Conservation (phyloP, 1,140 invertebrate genomes). For the Lysiphlebus fabarum region DNA sequence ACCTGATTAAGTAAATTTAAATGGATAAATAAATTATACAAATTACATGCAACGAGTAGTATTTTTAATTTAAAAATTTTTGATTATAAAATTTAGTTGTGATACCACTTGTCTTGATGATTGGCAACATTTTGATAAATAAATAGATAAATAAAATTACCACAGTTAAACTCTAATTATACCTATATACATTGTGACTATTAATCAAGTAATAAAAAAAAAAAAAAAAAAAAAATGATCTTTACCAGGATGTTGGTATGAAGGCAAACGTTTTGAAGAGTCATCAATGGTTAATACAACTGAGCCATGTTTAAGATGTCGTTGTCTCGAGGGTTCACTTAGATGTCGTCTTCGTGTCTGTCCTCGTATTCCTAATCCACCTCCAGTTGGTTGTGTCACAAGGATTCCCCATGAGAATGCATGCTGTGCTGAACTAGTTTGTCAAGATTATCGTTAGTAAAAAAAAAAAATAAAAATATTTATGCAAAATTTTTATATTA, state of each 20-base stretch:
- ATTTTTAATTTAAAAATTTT: too few species aligned
- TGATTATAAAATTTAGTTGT: too few species aligned
- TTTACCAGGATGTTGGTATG: conserved; percentile 64
- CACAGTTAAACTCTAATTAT: too few species aligned
- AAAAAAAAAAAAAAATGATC: conserved; percentile 1
- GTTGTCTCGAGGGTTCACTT: conserved; percentile 67
- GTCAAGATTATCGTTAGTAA: conserved; percentile 59
- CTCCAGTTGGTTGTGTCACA: conserved; percentile 66
- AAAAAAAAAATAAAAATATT: conserved; percentile 33
- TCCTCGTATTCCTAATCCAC: conserved; percentile 68
- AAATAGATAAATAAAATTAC: too few species aligned
- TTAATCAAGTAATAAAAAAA: too few species aligned
- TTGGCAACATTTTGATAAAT: too few species aligned
- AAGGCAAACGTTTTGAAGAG: conserved; percentile 63
- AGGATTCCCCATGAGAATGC: conserved; percentile 63
- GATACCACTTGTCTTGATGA: not conserved
- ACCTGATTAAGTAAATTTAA: too few species aligned
- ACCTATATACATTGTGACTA: too few species aligned
- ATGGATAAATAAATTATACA: too few species aligned
- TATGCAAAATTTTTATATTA: not conserved
- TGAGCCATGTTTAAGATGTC: conserved; percentile 76
- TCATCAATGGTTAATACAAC: conserved; percentile 63
- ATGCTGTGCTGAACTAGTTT: conserved; percentile 76
- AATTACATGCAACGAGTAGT: too few species aligned
- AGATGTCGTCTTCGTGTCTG: conserved; percentile 75